Evolutionary conservation across 2,113 vertebrate species (phyloP).

Genomic region (Motacilla alba): DNA sequence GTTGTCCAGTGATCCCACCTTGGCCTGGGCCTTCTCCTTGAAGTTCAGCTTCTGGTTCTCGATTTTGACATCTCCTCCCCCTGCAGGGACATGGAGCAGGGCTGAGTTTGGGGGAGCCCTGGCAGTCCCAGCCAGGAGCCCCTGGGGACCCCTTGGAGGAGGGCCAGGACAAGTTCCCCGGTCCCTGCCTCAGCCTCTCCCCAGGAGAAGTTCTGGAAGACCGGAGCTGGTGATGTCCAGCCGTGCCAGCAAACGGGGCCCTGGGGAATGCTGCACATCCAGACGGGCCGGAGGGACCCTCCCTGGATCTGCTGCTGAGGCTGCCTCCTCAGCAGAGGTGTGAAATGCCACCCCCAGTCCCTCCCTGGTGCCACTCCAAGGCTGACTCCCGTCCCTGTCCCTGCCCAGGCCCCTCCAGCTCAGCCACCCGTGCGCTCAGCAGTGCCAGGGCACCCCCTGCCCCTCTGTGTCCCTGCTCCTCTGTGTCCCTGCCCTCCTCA

Average conservation of each 20-base stretch:
- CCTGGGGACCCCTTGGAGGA: neutral
- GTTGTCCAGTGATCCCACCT: constrained; percentile 87
- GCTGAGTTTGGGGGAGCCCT: neutral
- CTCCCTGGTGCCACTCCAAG: neutral
- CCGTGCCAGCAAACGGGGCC: rapidly evolving
- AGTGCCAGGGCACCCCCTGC: neutral
- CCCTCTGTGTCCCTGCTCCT: neutral
- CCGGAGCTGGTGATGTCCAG: neutral
- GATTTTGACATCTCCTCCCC: constrained; percentile 88
- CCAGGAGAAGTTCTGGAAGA: neutral
- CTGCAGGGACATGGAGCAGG: constrained; percentile 45
- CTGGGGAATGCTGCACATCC: neutral
- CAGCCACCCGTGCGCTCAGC: rapidly evolving
- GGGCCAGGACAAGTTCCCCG: neutral
- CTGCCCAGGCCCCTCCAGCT: neutral
- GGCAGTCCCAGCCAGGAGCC: neutral
- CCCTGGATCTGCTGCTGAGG: neutral
- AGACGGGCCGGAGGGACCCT: neutral
- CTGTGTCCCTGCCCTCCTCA: neutral
- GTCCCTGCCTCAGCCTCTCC: neutral
- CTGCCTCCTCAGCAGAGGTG: neutral
- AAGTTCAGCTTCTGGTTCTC: constrained; percentile 89
- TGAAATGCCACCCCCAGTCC: neutral
- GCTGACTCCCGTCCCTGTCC: neutral
- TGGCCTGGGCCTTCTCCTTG: constrained; percentile 89